phyloP scores from a whole-genome alignment of 2,797 vertebrate species.

The Hypotaenidia philippensis region DNA sequence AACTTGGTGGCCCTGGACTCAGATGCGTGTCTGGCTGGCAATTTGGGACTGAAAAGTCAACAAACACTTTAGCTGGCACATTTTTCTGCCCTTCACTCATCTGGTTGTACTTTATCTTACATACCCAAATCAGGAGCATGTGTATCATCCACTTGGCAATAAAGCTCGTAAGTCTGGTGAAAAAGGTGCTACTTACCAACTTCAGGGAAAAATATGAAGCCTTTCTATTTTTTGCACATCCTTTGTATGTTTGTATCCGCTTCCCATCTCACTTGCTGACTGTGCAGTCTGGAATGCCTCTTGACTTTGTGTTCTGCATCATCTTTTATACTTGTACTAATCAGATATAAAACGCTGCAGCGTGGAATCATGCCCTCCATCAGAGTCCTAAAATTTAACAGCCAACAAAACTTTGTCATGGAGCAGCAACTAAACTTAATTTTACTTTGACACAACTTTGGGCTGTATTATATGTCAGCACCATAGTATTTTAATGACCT shows the following conservation, averaged over 20 bases:
- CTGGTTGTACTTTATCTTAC: not conserved
- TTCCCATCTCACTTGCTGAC: not conserved
- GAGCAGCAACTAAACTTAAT: not conserved
- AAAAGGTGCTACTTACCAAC: not conserved
- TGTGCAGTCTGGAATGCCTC: not conserved
- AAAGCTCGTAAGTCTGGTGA: not conserved
- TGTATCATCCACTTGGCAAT: not conserved
- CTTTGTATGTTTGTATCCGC: not conserved
- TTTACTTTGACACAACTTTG: not conserved
- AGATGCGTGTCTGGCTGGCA: not conserved
- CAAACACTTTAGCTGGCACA: accelerated
- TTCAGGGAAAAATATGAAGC: not conserved
- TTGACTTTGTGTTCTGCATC: not conserved
- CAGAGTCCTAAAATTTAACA: not conserved
- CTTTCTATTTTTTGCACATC: not conserved
- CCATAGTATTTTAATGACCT: slow-evolving; percentile 24
- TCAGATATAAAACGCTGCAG: not conserved
- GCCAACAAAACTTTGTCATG: not conserved
- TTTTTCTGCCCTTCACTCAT: not conserved
- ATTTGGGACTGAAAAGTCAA: not conserved
- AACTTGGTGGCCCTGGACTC: not conserved
- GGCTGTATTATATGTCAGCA: slow-evolving; percentile 3
- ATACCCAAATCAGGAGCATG: not conserved
- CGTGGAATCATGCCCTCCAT: not conserved
- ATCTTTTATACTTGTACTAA: not conserved